Evolutionary conservation across 2,797 vertebrate genomes (phyloP).

Genomic region (Melanotaenia parkinsoni): DNA sequence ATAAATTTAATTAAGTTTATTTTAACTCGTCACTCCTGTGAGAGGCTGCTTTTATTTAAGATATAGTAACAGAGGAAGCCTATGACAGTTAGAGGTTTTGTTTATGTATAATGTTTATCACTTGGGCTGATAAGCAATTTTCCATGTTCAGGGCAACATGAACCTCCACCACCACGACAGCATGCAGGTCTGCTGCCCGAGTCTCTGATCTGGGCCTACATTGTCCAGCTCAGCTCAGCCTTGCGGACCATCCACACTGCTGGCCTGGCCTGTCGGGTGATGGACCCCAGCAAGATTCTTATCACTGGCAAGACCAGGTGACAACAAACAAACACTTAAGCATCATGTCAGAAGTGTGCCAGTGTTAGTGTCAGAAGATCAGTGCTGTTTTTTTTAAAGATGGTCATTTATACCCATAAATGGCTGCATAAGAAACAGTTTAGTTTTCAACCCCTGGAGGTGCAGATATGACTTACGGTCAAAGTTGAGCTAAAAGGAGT

Average conservation of each 20-base stretch:
- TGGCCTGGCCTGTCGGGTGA: slow-evolving; percentile 95
- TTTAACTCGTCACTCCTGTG: neutral
- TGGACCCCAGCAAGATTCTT: slow-evolving; percentile 99
- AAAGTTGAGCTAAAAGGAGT: slow-evolving; percentile 39
- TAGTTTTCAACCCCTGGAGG: neutral
- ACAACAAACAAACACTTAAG: neutral
- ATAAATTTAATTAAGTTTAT: neutral
- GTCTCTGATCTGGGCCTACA: slow-evolving; percentile 99
- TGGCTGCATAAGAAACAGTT: neutral
- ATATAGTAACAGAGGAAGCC: slow-evolving; percentile 11
- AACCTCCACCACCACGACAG: slow-evolving; percentile 96
- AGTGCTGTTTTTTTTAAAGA: neutral
- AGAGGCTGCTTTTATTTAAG: neutral
- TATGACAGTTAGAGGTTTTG: slow-evolving; percentile 37
- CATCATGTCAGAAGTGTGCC: too few relatives aligned
- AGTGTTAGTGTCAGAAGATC: neutral
- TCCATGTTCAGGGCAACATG: slow-evolving; percentile 89
- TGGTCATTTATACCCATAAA: neutral
- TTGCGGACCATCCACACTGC: slow-evolving; percentile 97
- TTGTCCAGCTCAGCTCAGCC: slow-evolving; percentile 97
- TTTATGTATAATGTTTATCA: slow-evolving; percentile 5
- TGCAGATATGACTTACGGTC: slow-evolving; percentile 20
- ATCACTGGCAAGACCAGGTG: slow-evolving; percentile 99
- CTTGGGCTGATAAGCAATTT: slow-evolving; percentile 24
- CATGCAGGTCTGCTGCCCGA: slow-evolving; percentile 96